Conservation (phyloP, 2,888 invertebrate genomes). For the Galeopsomyia nigrocyanea region DNA sequence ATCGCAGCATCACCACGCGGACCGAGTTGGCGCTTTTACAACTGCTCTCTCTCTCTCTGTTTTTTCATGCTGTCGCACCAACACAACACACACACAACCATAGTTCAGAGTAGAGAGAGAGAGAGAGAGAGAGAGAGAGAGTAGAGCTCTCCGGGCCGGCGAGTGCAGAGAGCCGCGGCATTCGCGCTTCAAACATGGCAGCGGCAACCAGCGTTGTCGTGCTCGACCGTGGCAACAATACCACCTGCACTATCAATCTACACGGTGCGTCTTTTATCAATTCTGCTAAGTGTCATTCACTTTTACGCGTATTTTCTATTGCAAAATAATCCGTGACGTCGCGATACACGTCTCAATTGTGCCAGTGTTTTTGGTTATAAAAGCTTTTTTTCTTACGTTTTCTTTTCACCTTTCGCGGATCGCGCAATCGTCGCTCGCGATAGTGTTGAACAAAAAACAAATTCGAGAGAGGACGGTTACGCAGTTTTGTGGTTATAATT, state of each 20-base stretch:
- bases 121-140: no score
- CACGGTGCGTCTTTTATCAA: slow-evolving; percentile 79
- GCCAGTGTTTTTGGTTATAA: no score
- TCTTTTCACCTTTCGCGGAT: neutral
- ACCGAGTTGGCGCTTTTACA: neutral
- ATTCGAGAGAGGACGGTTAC: no score
- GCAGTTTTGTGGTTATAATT: no score
- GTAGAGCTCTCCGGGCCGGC: slow-evolving; percentile 1
- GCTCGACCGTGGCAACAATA: slow-evolving; percentile 95
- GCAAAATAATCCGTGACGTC: no score
- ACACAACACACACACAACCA: neutral
- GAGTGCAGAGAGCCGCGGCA: slow-evolving; percentile 51
- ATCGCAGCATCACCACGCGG: slow-evolving; percentile 10
- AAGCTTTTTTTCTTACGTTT: neutral
- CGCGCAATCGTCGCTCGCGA: no score
- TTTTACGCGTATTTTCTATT: no score
- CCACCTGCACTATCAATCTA: slow-evolving; percentile 95
- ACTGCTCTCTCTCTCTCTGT: neutral
- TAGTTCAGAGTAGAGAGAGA: neutral
- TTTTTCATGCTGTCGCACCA: slow-evolving; percentile 2
- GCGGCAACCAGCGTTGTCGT: slow-evolving; percentile 95
- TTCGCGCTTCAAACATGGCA: slow-evolving; percentile 75
- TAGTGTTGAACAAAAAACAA: no score
- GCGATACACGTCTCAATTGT: no score
- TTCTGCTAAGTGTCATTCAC: no score